These are phyloP conservation scores for Grammomys surdaster DNA, from an alignment of 2,113 vertebrate genomes.

Conservation along the genomic window DNA sequence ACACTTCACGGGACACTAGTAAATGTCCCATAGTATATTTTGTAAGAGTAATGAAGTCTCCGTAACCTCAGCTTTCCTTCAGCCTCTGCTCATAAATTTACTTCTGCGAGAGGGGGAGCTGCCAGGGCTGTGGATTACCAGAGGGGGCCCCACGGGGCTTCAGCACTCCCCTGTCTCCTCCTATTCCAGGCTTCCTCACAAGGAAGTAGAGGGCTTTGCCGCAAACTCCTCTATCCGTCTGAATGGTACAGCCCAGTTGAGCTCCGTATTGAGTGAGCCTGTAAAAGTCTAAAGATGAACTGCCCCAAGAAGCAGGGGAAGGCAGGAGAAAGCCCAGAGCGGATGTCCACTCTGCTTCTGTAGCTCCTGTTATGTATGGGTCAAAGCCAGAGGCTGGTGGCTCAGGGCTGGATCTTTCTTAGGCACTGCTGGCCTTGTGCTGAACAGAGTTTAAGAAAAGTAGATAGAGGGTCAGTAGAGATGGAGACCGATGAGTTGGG, in stretches of 20 bases:
- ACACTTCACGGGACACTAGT: constrained; percentile 80
- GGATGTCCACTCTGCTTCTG: constrained; percentile 56
- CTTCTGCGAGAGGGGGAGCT: constrained; percentile 52
- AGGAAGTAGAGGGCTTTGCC: neutral
- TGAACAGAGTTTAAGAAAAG: neutral
- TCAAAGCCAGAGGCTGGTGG: neutral
- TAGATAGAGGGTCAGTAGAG: neutral
- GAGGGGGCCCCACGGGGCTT: neutral
- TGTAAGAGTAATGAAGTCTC: constrained; percentile 80
- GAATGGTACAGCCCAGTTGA: neutral
- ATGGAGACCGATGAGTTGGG: neutral
- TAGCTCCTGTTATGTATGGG: constrained; percentile 63
- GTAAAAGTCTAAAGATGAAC: constrained; percentile 53
- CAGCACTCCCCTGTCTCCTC: neutral
- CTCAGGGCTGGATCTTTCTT: constrained; percentile 26
- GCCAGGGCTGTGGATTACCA: constrained; percentile 38
- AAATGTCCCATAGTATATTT: constrained; percentile 80
- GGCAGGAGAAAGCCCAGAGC: constrained; percentile 67
- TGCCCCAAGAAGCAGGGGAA: constrained; percentile 42
- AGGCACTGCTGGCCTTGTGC: constrained; percentile 31
- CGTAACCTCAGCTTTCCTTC: constrained; percentile 67
- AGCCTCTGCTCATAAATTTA: constrained; percentile 79
- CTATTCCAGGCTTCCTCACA: neutral
- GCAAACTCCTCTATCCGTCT: neutral
- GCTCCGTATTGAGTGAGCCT: neutral